A percentile compares a stretch with the other conserved stretches of the same genome.
These are phyloP conservation scores for Aulostomus chinensis DNA, from an alignment of 2,797 vertebrate genomes.

Conservation along the genomic window DNA sequence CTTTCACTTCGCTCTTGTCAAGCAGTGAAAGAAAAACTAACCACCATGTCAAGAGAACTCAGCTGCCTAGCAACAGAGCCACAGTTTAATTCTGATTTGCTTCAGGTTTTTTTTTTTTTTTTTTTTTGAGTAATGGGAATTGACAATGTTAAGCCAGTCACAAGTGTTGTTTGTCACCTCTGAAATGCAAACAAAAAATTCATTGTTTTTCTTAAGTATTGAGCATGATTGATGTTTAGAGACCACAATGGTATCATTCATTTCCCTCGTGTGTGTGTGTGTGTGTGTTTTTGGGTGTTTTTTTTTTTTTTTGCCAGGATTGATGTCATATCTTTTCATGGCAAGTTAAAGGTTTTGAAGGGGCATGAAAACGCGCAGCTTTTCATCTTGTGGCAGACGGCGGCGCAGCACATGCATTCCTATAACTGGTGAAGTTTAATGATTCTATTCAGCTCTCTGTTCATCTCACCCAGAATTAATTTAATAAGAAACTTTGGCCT, in stretches of 20 bases:
- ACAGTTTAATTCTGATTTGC: slow-evolving; percentile 99
- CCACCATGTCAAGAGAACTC: slow-evolving; percentile 99
- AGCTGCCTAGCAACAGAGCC: slow-evolving; percentile 98
- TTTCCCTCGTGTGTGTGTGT: slow-evolving; percentile 92
- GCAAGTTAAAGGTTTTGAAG: slow-evolving; percentile 92
- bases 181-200: slow-evolving; percentile 98
- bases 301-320: slow-evolving; percentile 90
- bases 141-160: slow-evolving; percentile 98
- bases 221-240: slow-evolving; percentile 92
- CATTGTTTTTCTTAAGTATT: slow-evolving; percentile 93
- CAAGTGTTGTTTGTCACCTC: slow-evolving; percentile 98
- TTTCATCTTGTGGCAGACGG: slow-evolving; percentile 85
- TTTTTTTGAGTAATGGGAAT: slow-evolving; percentile 98
- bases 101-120: too few species aligned
- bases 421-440: slow-evolving; percentile 89
- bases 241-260: slow-evolving; percentile 96
- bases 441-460: slow-evolving; percentile 84
- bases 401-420: slow-evolving; percentile 76
- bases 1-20: slow-evolving; percentile 99
- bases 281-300: too few species aligned
- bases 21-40: slow-evolving; percentile 99
- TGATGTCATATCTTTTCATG: slow-evolving; percentile 99
- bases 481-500: slow-evolving; percentile 85
- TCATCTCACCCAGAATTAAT: slow-evolving; percentile 90
- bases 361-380: slow-evolving; percentile 84